phyloP scores from a whole-genome alignment of 92 coral and sea anemone genomes.

The Metridium senile region DNA sequence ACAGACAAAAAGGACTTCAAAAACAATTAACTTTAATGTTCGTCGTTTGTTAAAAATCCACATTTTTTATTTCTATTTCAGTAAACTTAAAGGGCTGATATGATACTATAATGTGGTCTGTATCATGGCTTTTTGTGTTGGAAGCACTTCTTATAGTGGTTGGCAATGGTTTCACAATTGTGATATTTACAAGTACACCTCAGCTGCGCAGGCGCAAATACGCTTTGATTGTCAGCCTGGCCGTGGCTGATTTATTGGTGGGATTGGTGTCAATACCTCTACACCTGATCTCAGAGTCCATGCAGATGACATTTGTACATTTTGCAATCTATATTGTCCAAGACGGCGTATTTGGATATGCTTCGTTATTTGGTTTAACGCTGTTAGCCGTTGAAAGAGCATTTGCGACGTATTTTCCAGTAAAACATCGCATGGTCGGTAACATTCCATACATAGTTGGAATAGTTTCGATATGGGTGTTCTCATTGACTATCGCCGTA shows the following conservation, averaged over 20 bases:
- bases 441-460: not conserved
- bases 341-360: constrained; percentile 8
- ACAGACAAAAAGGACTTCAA: no score
- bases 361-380: constrained; percentile 23
- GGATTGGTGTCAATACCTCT: not conserved
- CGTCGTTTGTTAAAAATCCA: no score
- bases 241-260: not conserved
- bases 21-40: no score
- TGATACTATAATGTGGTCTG: not conserved
- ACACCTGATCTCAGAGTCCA: not conserved
- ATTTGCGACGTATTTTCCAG: constrained; percentile 22
- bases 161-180: not conserved
- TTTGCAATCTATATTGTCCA: not conserved
- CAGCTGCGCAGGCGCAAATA: not conserved
- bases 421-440: not conserved
- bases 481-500: not conserved
- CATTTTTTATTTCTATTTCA: no score
- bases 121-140: not conserved
- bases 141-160: not conserved
- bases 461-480: constrained; percentile 5
- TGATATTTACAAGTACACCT: not conserved
- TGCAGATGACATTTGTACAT: not conserved
- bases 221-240: not conserved
- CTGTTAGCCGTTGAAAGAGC: constrained; percentile 27
- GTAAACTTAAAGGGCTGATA: not conserved